phyloP scores from a whole-genome alignment of 2,888 invertebrate species.

The Leucoma salicis region DNA sequence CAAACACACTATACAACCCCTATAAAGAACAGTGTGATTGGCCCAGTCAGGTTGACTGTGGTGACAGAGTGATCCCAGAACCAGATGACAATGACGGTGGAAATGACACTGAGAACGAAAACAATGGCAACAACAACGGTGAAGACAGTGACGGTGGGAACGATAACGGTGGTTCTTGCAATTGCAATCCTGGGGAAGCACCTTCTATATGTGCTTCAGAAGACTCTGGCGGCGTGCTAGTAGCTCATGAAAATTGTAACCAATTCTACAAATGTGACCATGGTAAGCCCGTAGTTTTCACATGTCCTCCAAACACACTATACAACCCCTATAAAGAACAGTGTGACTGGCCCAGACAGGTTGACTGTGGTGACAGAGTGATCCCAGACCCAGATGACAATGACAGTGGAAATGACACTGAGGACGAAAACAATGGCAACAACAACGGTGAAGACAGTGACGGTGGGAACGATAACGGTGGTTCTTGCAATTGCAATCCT shows the following conservation, averaged over 20 bases:
- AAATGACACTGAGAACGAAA: neutral
- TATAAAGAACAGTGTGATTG: conserved; percentile 36
- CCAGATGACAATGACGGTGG: conserved; percentile 7
- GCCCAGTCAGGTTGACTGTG: conserved; percentile 36
- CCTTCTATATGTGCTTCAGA: conserved; percentile 35
- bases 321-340: conserved; percentile 28
- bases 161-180: conserved; percentile 12
- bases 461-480: neutral
- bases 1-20: conserved; percentile 30
- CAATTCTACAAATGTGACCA: conserved; percentile 35
- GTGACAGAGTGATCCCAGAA: conserved; percentile 26
- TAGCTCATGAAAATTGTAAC: conserved; percentile 43
- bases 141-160: conserved; percentile 16
- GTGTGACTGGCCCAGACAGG: conserved; percentile 38
- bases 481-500: conserved; percentile 3
- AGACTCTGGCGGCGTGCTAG: conserved; percentile 28
- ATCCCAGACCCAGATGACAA: conserved; percentile 13
- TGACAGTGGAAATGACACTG: neutral
- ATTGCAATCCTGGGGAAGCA: conserved; percentile 33
- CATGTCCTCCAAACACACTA: conserved; percentile 25
- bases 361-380: conserved; percentile 38
- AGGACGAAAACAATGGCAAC: neutral
- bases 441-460: too few relatives aligned
- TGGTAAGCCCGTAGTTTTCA: conserved; percentile 28
- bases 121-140: neutral